These are phyloP conservation scores for Calidris pygmaea DNA, from an alignment of 2,113 vertebrate species.

Conservation along the genomic window DNA sequence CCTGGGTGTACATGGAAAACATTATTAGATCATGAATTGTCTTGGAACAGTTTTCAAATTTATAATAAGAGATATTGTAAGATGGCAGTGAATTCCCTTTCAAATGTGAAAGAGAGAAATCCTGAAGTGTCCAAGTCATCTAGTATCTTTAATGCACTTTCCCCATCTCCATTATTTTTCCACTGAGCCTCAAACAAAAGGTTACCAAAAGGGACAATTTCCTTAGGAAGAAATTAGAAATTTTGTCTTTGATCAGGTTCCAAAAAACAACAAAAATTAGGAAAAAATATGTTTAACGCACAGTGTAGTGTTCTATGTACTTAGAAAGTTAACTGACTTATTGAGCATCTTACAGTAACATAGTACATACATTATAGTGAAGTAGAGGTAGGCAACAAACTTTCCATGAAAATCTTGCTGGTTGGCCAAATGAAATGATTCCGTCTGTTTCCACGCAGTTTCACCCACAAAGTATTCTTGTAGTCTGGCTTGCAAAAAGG, in stretches of 20 bases:
- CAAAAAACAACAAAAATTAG: not conserved
- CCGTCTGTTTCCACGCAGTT: not conserved
- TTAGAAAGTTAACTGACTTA: not conserved
- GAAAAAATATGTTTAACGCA: not conserved
- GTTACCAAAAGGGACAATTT: not conserved
- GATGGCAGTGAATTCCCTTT: not conserved
- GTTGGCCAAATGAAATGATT: not conserved
- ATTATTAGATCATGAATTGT: not conserved
- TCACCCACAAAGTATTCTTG: not conserved
- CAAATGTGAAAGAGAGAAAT: not conserved
- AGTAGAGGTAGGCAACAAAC: not conserved
- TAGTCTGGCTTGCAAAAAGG: not conserved
- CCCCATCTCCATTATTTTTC: not conserved
- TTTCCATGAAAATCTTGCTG: not conserved
- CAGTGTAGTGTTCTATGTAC: not conserved
- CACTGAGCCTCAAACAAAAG: not conserved
- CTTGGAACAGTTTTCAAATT: not conserved
- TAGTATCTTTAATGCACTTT: not conserved
- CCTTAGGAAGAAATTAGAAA: not conserved
- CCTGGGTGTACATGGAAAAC: not conserved
- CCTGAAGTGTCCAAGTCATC: not conserved
- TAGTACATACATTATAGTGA: not conserved
- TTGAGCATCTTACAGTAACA: not conserved
- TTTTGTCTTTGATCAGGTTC: not conserved
- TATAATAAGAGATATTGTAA: not conserved